Conservation (phyloP, 2,113 vertebrate species). For the Oophaga pumilio region DNA sequence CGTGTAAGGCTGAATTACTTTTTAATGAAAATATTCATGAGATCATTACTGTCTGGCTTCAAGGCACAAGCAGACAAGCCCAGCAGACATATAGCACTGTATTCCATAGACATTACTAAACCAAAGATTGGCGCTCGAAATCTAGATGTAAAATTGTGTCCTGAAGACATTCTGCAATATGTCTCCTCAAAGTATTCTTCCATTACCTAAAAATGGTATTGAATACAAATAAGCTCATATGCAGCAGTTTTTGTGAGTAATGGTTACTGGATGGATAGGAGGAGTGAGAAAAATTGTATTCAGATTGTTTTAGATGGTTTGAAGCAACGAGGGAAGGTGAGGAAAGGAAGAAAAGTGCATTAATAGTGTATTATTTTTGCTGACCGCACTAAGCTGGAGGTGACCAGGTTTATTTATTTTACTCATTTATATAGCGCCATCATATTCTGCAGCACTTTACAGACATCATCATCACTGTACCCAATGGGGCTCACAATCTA, state of each 20-base stretch:
- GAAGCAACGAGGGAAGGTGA: background rate
- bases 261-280: background rate
- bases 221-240: background rate
- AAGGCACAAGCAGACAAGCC: constrained; percentile 26
- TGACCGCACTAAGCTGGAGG: background rate
- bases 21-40: constrained; percentile 58
- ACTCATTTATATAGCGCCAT: too few relatives aligned
- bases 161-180: constrained; percentile 25
- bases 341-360: background rate
- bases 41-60: constrained; percentile 51
- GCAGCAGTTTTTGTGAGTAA: background rate
- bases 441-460: too few relatives aligned
- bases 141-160: constrained; percentile 41
- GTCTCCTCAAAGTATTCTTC: constrained; percentile 9
- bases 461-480: too few relatives aligned
- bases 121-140: constrained; percentile 31
- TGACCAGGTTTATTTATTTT: too few relatives aligned
- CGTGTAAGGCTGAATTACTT: constrained; percentile 41
- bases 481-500: too few relatives aligned
- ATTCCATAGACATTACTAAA: constrained; percentile 40
- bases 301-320: background rate
- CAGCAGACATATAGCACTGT: background rate
- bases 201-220: background rate
- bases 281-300: background rate
- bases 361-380: background rate